These are phyloP conservation scores for Andrena bucephala DNA, from an alignment of 2,888 invertebrate species.

Conservation along the genomic window DNA sequence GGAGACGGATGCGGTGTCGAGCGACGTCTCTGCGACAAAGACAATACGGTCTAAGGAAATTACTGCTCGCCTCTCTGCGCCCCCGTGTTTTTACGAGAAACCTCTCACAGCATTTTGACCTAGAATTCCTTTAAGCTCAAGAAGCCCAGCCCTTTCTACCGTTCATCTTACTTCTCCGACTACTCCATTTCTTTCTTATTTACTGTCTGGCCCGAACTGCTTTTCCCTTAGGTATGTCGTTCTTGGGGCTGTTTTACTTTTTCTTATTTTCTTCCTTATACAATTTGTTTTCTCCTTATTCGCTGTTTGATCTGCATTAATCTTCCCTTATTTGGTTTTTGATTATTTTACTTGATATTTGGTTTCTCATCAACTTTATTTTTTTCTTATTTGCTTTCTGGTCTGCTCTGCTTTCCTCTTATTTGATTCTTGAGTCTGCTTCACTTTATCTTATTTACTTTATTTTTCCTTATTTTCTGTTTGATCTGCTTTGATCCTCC, in stretches of 20 bases:
- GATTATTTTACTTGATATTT: not conserved
- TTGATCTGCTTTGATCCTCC: not conserved
- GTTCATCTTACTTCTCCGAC: not conserved
- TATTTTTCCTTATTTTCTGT: not conserved
- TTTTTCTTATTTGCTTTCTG: not conserved
- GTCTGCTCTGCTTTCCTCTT: not conserved
- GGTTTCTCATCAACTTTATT: not conserved
- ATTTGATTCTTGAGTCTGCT: not conserved
- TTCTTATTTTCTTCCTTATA: not conserved
- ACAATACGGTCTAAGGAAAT: conserved; percentile 51
- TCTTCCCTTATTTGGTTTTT: not conserved
- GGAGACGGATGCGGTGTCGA: conserved; percentile 29
- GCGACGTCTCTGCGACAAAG: conserved; percentile 41
- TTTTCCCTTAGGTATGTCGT: not conserved
- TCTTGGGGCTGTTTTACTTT: not conserved
- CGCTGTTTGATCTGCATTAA: not conserved
- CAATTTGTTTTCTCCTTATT: not conserved
- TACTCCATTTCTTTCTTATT: not conserved
- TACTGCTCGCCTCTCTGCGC: conserved; percentile 21
- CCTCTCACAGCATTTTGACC: not conserved
- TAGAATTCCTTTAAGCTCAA: not conserved
- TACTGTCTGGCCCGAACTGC: not conserved
- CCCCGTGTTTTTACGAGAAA: conserved; percentile 4
- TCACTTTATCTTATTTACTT: too few relatives aligned
- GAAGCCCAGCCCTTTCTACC: not conserved